A percentile compares a stretch with the other conserved stretches of the same genome.
These are phyloP conservation scores for Ceraclea dissimilis DNA, from an alignment of 2,888 invertebrate species.

Conservation along the genomic window DNA sequence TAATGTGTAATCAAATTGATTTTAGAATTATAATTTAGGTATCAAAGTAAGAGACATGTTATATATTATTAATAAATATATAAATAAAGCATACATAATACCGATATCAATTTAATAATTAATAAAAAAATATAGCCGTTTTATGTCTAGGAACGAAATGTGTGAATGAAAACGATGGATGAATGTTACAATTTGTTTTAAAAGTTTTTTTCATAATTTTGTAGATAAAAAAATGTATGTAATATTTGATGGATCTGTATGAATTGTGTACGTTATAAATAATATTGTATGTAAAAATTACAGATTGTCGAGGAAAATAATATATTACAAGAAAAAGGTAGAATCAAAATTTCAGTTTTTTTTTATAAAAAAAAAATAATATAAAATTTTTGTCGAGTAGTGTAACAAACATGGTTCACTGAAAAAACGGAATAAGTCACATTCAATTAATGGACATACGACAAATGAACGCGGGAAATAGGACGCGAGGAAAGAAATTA, in stretches of 20 bases:
- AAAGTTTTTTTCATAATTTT: slow-evolving; percentile 5
- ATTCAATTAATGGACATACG: too few relatives aligned
- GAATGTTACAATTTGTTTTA: slow-evolving; percentile 19
- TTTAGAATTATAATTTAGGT: slow-evolving; percentile 8
- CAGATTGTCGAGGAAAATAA: background rate
- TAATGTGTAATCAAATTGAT: slow-evolving; percentile 24
- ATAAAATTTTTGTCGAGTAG: slow-evolving; percentile 4
- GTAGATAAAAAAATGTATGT: slow-evolving; percentile 8
- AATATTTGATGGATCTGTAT: background rate
- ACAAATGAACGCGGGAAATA: too few relatives aligned
- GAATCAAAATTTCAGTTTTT: background rate
- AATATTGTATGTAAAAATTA: background rate
- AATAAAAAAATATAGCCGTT: slow-evolving; percentile 21
- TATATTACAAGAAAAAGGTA: background rate
- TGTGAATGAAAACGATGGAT: slow-evolving; percentile 22
- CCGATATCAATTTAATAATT: slow-evolving; percentile 21
- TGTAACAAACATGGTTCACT: background rate
- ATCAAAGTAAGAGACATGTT: slow-evolving; percentile 17
- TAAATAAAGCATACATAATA: slow-evolving; percentile 14
- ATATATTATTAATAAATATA: slow-evolving; percentile 22
- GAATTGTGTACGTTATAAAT: background rate
- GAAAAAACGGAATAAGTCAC: background rate
- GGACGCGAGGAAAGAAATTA: too few relatives aligned
- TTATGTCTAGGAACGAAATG: slow-evolving; percentile 26
- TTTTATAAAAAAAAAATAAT: background rate